Percentiles rank a stretch among this genome's conserved stretches.
Conservation (phyloP, 2,113 vertebrate species). For the rabbit (Oryctolagus cuniculus) region mOryCun1.1 NC_091439.1:52871501-52872000, state of each 20-base stretch:
- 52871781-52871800: background rate
- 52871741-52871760: slow-evolving; percentile 2
- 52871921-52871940: background rate
- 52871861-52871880: background rate
- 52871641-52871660: background rate
- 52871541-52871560: no score
- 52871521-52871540: no score
- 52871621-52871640: background rate
- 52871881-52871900: background rate
- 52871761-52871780: background rate
- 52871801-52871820: background rate
- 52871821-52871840: background rate
- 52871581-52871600: background rate
- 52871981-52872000: background rate
- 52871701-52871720: background rate
- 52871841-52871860: background rate
- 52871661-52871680: background rate
- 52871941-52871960: background rate
- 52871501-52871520: no score
- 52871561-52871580: no score
- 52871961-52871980: background rate
- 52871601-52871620: background rate
- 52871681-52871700: slow-evolving; percentile 12
- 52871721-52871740: background rate
- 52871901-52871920: background rate